Evolutionary conservation across 2,797 vertebrate genomes (phyloP).

Genomic region (Ciconia nigra): DNA sequence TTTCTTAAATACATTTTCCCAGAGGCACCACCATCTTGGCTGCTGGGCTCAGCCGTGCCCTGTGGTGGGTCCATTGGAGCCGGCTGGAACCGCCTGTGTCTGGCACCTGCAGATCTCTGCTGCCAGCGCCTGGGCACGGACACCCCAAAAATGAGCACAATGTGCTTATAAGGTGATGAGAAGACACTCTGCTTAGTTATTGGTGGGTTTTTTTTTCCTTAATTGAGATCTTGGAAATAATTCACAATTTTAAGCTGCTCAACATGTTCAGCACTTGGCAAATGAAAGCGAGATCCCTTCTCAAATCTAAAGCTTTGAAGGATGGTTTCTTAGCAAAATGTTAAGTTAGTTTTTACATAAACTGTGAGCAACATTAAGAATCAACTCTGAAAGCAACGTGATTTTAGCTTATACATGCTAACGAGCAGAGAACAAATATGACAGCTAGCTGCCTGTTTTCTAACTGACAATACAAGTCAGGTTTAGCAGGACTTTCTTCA

Average conservation of each 20-base stretch:
- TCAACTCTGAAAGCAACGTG: neutral
- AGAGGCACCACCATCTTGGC: neutral
- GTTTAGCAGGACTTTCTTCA: neutral
- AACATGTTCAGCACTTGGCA: neutral
- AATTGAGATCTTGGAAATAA: neutral
- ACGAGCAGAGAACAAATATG: neutral
- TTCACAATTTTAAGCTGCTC: neutral
- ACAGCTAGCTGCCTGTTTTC: neutral
- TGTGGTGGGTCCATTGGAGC: rapidly evolving
- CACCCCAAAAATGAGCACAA: neutral
- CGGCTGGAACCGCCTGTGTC: rapidly evolving
- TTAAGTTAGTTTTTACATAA: neutral
- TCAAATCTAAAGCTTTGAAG: neutral
- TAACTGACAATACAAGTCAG: neutral
- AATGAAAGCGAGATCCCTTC: neutral
- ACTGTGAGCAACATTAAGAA: neutral
- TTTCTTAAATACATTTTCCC: neutral
- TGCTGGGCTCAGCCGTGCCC: neutral
- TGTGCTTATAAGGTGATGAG: neutral
- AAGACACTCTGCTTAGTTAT: neutral
- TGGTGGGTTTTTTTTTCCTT: neutral
- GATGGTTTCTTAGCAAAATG: neutral
- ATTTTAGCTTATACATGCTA: neutral
- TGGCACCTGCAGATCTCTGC: neutral
- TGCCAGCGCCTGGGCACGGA: rapidly evolving